Evolutionary conservation across 2,113 vertebrate species (phyloP), one percentile per base, ranked within the genome.

Genomic region (Eulacestoma nigropectus): DNA sequence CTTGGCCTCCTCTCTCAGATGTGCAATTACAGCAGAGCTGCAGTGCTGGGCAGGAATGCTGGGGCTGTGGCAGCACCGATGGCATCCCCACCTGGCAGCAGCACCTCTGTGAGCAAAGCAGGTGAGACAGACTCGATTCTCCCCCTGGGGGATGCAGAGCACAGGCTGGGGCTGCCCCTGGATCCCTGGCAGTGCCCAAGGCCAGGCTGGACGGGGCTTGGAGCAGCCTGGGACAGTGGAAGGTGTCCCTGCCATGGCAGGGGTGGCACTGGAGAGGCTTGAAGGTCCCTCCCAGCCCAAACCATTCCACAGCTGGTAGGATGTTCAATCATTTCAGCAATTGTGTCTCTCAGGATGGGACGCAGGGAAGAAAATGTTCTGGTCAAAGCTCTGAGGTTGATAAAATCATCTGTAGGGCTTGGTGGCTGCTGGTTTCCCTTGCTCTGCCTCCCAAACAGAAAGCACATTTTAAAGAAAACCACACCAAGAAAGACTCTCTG

Each of bases 31-130:
- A 79, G 42, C 26, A 42, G 18, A 21, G 4, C 4, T 3, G 15
- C 27, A 21, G 32, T 6, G 26, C 33, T 35, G 64, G 57, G 23
- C n/a, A 27, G 1, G 1, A 3, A 3, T 2, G 42, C 3, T 37
- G 19, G 8, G 0, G 6, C 37, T 9, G 37, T 10, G 37, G 30
- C 60, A 10, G 47, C 4, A 3, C 8, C 1, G 3, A 4, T 9
- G 64, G 21, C 22, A 1, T 20, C 22, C 33, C 1, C 15, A 14
- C 7, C 19, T 1, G 3, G 56, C 44, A 25, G 49, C 11, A 41
- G 15, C 44, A 42, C 0, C 2, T 4, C 49, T 20, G 47, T 0
- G 33, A 3, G 2, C 0, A 4, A 11, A 13, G 23, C n/a, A 11
- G 70, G 30, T 6, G 59, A 3, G n/a, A 11, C 59, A 33, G 37